Evolutionary conservation across 2,797 vertebrate species (phyloP), one percentile per base, ranked within the genome.

Genomic region (Centroberyx gerrardi): DNA sequence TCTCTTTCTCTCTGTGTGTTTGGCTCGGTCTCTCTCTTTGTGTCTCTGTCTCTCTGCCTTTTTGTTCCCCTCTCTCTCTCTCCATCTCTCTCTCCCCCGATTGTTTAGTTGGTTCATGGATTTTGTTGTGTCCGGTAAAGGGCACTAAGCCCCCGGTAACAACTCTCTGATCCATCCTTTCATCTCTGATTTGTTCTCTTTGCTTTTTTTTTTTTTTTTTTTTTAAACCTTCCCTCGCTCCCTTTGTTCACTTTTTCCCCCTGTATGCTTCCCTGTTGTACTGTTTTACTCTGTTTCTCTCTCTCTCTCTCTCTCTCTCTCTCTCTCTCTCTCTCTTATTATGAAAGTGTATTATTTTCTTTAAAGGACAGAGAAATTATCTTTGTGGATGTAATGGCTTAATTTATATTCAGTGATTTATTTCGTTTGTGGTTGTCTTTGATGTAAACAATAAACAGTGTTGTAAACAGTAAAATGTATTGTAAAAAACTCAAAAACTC

Each of bases 31-130:
- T 51, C 56, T 29, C 44, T 78, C 51, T 78, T 70, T 64, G 44
- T 68, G 65, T 66, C 56, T 79, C 58, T 81, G 72, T 79, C 73
- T 55, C 56, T 72, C 6, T 76, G 44, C 72, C 63, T 78, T 67
- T 69, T 54, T 80, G 44, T 74, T 62, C 52, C 58, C 28, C 44
- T 78, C 51, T 78, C 72, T 64, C 44, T 68, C 65, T 66, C 56
- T n/a, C n/a, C n/a, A n/a, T 79, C 58, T 81, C 74, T 79, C 73
- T 52, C 15, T 60, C 52, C 70, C 55, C 49, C 60, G 74, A 86
- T 87, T 78, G 36, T 87, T 78, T 22, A 13, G 49, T 80, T 82
- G 59, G 82, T 82, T 82, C 76, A 53, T 82, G 72, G 65, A 31
- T 69, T 83, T 81, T 62, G 77, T 74, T 14, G 52, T 73, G 72